Evolutionary conservation across 1,140 invertebrate species (phyloP).

Genomic region (Saccostrea echinata): DNA sequence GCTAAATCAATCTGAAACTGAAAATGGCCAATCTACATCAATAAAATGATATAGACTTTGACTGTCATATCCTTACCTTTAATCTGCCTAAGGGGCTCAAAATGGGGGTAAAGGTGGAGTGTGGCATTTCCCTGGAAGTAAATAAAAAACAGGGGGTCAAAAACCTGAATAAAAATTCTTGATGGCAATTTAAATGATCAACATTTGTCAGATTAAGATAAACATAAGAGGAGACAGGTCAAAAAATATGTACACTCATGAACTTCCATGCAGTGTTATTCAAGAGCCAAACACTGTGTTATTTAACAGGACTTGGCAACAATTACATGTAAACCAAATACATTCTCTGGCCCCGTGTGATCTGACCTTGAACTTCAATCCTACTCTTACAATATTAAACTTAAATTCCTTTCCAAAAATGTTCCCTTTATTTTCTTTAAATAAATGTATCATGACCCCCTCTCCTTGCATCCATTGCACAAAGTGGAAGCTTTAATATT

Average conservation of each 20-base stretch:
- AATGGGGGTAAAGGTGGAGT: conserved; percentile 84
- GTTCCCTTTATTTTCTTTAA: background rate
- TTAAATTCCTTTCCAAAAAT: background rate
- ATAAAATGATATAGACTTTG: background rate
- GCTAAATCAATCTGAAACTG: conserved; percentile 9
- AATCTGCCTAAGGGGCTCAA: conserved; percentile 82
- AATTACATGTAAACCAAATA: conserved; percentile 9
- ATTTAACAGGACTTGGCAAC: conserved; percentile 29
- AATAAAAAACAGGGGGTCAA: conserved; percentile 50
- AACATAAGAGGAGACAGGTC: background rate
- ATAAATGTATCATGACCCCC: background rate
- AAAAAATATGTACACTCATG: background rate
- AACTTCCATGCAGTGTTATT: background rate
- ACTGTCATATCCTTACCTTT: conserved; percentile 78
- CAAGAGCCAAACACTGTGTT: background rate
- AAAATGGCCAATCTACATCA: background rate
- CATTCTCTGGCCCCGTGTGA: conserved; percentile 17
- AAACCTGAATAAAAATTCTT: background rate
- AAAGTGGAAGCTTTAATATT: background rate
- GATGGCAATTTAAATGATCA: background rate
- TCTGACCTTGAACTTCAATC: conserved; percentile 21
- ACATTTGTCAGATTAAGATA: background rate
- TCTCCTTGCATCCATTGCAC: background rate
- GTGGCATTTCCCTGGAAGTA: conserved; percentile 84
- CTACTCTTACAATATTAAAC: background rate